Percentiles rank a stretch among this genome's conserved stretches.
Evolutionary conservation across 2,888 invertebrate species (phyloP).

Genomic region (Leptinotarsa rubiginosa): DNA sequence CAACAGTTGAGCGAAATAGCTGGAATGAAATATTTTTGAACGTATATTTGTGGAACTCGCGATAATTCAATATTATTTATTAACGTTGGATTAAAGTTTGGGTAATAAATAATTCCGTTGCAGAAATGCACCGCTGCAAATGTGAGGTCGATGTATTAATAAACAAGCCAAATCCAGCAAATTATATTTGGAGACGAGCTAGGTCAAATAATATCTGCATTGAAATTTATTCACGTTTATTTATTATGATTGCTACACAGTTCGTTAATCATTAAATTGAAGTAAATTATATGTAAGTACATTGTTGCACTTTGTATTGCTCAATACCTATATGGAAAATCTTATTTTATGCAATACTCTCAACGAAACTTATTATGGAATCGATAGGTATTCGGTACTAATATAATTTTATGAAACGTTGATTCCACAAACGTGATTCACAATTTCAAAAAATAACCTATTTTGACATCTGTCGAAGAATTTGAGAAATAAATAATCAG

Average conservation of each 20-base stretch:
- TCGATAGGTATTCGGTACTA: no score
- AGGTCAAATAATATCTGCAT: constrained; percentile 6
- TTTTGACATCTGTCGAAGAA: no score
- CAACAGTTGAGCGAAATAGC: background rate
- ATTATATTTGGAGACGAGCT: background rate
- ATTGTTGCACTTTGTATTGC: no score
- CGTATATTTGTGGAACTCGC: constrained; percentile 14
- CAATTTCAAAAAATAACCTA: no score
- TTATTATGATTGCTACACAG: background rate
- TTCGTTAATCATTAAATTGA: background rate
- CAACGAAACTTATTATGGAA: no score
- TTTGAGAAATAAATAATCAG: no score
- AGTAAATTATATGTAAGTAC: background rate
- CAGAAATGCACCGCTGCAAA: constrained; percentile 13
- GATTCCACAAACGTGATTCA: no score
- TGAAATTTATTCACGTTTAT: background rate
- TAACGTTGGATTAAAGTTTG: constrained; percentile 11
- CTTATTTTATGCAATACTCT: no score
- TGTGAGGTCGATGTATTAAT: constrained; percentile 16
- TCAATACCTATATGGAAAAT: no score
- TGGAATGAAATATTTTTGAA: background rate
- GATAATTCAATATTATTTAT: constrained; percentile 19
- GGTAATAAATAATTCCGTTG: constrained; percentile 9
- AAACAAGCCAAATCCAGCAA: constrained; percentile 11
- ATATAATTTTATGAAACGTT: no score